Evolutionary conservation across 2,113 vertebrate genomes (phyloP), one percentile per base, ranked within the genome.

Genomic region (Cervus canadensis): DNA sequence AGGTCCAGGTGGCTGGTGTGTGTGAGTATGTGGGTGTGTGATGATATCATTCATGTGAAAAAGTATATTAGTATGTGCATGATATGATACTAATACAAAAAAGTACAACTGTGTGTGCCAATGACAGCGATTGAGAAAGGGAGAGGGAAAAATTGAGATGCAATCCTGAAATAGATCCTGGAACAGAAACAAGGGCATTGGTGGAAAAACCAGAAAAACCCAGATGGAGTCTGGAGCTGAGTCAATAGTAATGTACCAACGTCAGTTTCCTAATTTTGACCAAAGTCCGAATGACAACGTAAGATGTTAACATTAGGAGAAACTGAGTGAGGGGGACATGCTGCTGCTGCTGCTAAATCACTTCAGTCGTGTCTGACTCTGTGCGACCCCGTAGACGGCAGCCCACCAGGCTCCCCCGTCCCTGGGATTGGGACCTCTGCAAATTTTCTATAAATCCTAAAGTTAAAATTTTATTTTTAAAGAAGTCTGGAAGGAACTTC

Each of bases 281-380:
- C 67, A 16, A 11, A 9, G 23, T 45, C 52, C n/a, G 36, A 48
- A 1, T 1, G 5, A 17, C 17, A 67, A 57, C 0, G 0, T 17
- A 14, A 40, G 14, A 10, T 10, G 4, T 9, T 43, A 94, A 50
- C 28, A 25, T 43, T 11, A 16, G 59, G 40, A 43, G 11, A 87
- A 94, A 21, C 2, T n/a, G 76, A 50, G 16, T 26, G 40, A 3
- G 3, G 50, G 15, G 43, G n/a, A 23, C 9, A 87, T 50, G 48
- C 48, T 50, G 48, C 48, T 13, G 48, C 48, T 50, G 12, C 48
- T 50, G 48, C 48, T 50, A 50, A 50, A 12, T 50, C 48, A 3
- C 48, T 50, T 50, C 48, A 50, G 48, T 50, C 1, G 3, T 14
- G 48, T 50, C 48, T 13, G 13, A 50, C 48, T 13, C 48, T 50